Percentiles rank a stretch among this genome's conserved stretches.
phyloP scores from a whole-genome alignment of 2,888 invertebrate genomes.

The Caenorhabditis sp. region DNA sequence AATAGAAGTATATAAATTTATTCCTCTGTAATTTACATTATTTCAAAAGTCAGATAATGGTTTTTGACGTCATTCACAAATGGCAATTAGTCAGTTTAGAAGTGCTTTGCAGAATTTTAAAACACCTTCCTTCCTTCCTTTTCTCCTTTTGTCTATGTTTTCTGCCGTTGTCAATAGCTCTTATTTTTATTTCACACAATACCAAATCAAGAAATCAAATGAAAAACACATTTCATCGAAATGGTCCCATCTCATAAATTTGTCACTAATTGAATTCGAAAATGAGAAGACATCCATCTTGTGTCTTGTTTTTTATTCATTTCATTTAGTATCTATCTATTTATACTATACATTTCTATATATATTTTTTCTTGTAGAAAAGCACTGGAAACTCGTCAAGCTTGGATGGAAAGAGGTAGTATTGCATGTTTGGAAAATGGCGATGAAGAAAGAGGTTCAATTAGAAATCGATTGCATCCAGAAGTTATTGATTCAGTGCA shows the following conservation, averaged over 20 bases:
- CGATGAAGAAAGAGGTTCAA: neutral
- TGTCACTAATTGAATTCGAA: conserved; percentile 7
- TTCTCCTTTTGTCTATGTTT: too few relatives aligned
- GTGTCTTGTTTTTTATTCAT: neutral
- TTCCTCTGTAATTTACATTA: too few relatives aligned
- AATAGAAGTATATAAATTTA: too few relatives aligned
- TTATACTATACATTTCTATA: neutral
- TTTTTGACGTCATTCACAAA: too few relatives aligned
- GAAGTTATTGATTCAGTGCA: conserved; percentile 33
- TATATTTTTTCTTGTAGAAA: conserved; percentile 30
- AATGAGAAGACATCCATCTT: conserved; percentile 1
- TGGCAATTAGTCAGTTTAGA: too few relatives aligned
- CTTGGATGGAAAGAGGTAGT: conserved; percentile 53
- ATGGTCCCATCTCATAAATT: neutral
- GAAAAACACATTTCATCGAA: too few relatives aligned
- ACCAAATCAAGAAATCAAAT: too few relatives aligned
- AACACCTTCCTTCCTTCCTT: too few relatives aligned
- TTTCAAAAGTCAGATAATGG: too few relatives aligned
- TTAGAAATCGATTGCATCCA: conserved; percentile 32
- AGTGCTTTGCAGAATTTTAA: too few relatives aligned
- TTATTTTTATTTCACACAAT: too few relatives aligned
- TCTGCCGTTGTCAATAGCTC: too few relatives aligned
- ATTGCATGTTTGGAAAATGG: conserved; percentile 23
- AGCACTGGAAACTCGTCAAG: conserved; percentile 43
- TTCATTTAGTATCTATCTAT: neutral